These are phyloP conservation scores for Stegodyphus mimosarum DNA, from an alignment of 1,140 invertebrate genomes.

Conservation along the genomic window DNA sequence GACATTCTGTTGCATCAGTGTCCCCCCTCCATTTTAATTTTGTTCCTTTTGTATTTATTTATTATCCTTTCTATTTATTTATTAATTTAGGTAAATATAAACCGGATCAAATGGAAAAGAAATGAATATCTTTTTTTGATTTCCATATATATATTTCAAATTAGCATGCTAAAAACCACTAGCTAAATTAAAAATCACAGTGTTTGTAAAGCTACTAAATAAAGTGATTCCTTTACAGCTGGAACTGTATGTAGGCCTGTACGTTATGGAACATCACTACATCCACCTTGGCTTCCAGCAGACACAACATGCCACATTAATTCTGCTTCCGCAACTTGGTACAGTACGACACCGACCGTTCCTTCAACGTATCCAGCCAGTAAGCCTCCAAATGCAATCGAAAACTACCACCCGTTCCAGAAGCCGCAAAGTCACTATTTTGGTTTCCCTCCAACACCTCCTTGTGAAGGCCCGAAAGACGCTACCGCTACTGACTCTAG, in stretches of 20 bases:
- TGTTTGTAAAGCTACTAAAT: no score
- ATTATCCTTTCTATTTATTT: no score
- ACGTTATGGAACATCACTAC: background rate
- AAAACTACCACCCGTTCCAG: background rate
- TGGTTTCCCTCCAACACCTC: conserved; percentile 36
- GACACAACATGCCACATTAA: conserved; percentile 23
- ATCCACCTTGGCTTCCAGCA: conserved; percentile 24
- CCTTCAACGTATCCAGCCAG: background rate
- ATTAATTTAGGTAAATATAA: no score
- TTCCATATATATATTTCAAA: background rate
- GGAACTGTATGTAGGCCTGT: background rate
- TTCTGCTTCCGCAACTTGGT: conserved; percentile 5
- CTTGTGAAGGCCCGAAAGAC: conserved; percentile 10
- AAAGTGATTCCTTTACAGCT: no score
- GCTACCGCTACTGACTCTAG: background rate
- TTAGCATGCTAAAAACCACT: no score
- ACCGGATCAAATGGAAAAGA: background rate
- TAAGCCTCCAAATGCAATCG: conserved; percentile 8
- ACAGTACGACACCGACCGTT: background rate
- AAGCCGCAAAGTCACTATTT: conserved; percentile 17
- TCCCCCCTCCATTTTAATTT: no score
- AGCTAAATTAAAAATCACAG: no score
- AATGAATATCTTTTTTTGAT: background rate
- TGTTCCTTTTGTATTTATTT: no score
- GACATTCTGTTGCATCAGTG: no score